Conservation (phyloP, 1,140 invertebrate genomes). For the Nasonia vitripennis region DNA sequence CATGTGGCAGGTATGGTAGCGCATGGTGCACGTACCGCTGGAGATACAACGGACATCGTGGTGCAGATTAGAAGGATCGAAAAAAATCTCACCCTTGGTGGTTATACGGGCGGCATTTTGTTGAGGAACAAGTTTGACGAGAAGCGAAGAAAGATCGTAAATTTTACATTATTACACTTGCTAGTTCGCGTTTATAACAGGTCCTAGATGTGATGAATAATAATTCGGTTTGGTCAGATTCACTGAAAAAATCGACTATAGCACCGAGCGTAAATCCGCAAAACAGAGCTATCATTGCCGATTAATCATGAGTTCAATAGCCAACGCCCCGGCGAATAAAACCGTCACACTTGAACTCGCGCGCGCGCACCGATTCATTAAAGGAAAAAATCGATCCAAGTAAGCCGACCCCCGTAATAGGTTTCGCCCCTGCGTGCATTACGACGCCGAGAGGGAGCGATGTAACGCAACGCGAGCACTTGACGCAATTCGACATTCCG, state of each 20-base stretch:
- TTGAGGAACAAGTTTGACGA: constrained; percentile 37
- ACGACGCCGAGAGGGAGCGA: not conserved
- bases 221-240: not conserved
- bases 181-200: too few relatives aligned
- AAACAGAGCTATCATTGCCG: not conserved
- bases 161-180: not conserved
- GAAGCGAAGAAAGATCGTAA: constrained; percentile 29
- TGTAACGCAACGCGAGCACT: not conserved
- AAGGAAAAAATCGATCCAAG: constrained; percentile 18
- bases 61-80: constrained; percentile 36
- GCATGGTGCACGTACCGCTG: not conserved
- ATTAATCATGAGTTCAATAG: not conserved
- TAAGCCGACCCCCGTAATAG: constrained; percentile 13
- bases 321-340: not conserved
- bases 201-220: not conserved
- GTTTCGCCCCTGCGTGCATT: constrained; percentile 1
- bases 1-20: not conserved
- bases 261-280: not conserved
- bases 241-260: not conserved
- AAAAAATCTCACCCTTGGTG: constrained; percentile 41
- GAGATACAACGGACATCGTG: not conserved
- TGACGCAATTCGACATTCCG: constrained; percentile 59
- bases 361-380: not conserved
- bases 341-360: not conserved
- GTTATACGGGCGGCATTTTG: constrained; percentile 21